Evolutionary conservation across 2,888 invertebrate species (phyloP).

Genomic region (Polietes domitor): DNA sequence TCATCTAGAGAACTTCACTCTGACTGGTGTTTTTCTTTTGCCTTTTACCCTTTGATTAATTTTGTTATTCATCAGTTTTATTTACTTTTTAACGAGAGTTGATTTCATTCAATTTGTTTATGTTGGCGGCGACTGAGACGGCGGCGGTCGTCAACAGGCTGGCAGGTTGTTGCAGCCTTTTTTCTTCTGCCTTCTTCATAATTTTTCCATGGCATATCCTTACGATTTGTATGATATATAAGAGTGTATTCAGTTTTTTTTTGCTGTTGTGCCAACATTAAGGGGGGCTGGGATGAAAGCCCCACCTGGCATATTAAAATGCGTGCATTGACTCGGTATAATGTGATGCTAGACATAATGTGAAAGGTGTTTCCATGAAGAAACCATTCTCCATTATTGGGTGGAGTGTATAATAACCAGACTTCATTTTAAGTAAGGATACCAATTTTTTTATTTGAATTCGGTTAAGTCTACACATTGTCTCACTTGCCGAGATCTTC

Average conservation of each 20-base stretch:
- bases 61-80: constrained; percentile 78
- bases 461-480: too few relatives aligned
- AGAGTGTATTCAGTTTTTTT: constrained; percentile 9
- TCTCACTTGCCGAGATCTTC: too few relatives aligned
- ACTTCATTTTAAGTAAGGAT: too few relatives aligned
- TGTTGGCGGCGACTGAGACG: constrained; percentile 74
- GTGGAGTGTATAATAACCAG: too few relatives aligned
- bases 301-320: too few relatives aligned
- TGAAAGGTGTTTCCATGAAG: constrained; percentile 34
- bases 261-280: constrained; percentile 41
- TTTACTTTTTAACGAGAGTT: constrained; percentile 80
- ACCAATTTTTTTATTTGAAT: too few relatives aligned
- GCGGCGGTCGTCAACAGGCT: constrained; percentile 22
- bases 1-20: constrained; percentile 20
- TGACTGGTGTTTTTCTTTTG: constrained; percentile 28
- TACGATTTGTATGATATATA: constrained; percentile 2
- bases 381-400: too few relatives aligned
- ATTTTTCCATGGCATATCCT: background rate
- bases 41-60: constrained; percentile 59
- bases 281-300: too few relatives aligned
- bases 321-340: constrained; percentile 69
- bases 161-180: constrained; percentile 28
- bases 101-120: constrained; percentile 80
- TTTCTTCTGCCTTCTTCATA: background rate
- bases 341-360: constrained; percentile 17